Conservation (phyloP, 30 jellyfish, hydroid and myxozoan genomes). For the Aurelia sp. region DNA sequence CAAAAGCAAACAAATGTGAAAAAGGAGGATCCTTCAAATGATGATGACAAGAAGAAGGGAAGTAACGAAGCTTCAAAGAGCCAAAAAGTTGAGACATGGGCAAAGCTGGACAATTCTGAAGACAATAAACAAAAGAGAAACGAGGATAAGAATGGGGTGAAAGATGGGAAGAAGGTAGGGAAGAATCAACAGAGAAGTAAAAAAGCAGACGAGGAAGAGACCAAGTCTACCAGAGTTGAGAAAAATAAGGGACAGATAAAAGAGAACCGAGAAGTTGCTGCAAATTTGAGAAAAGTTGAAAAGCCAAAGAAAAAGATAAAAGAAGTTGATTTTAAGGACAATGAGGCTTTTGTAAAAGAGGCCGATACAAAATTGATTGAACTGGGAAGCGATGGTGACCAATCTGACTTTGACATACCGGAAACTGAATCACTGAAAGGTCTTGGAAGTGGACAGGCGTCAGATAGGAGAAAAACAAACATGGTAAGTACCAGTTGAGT, state of each 20-base stretch:
- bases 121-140: neutral
- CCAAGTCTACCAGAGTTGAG: too few relatives aligned
- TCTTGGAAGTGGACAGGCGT: too few relatives aligned
- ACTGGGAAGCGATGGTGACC: too few relatives aligned
- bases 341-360: neutral
- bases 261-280: neutral
- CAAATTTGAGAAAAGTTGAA: neutral
- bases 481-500: too few relatives aligned
- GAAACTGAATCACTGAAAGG: too few relatives aligned
- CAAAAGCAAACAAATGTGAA: neutral
- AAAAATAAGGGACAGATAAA: neutral
- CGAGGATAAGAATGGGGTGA: neutral
- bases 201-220: neutral
- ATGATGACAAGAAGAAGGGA: neutral
- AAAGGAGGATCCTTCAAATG: neutral
- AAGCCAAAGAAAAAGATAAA: neutral
- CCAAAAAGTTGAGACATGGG: neutral
- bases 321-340: neutral
- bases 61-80: neutral
- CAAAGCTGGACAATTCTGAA: neutral
- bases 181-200: conserved; percentile 2
- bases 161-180: conserved; percentile 5
- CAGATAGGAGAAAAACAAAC: too few relatives aligned
- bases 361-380: too few relatives aligned
- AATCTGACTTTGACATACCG: too few relatives aligned